Base-by-base conservation (phyloP, 2,113 vertebrate species). In the Eublepharis macularius region DNA sequence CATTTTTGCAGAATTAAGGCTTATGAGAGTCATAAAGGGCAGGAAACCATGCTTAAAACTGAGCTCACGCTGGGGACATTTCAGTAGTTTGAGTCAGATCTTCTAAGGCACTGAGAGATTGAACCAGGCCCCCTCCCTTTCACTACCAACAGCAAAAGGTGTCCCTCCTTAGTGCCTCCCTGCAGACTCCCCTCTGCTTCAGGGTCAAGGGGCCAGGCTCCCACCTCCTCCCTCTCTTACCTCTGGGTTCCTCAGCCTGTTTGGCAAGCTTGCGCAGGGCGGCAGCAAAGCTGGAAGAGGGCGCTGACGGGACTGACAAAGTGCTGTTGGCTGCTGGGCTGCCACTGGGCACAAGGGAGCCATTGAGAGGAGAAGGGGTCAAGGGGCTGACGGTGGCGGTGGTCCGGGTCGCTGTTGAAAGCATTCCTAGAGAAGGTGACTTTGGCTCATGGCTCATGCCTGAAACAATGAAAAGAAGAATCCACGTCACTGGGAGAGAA, bases 371-470 rank as follows among this genome's bases (percentile, higher is more conserved):
- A 14, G 98, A 98, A 83, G 98, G 98, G 94, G 98, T 98, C 95
- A 99, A 98, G 91, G 99, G 99, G 97, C 96, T 99, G 95, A 99
- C 98, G 91, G 98, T 99, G 95, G 98, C 99, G 7, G 98, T 99
- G 96, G 97, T 99, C 97, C 99, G 98, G 75, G 98, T 98, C 90
- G 98, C 98, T 6, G 98, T 98, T 94, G 99, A 99, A 95, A 99
- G 98, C 98, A 99, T 99, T 98, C 98, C 98, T 99, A 99, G 96
- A 74, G 98, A 99, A 97, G 98, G 98, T 93, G 98, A 98, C 97
- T 99, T 99, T 97, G 98, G 98, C 98, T 99, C 99, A 99, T 99
- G 99, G 98, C 98, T 99, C 98, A 99, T 99, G 98, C 98, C 98
- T 99, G 96, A 43, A 92, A 96, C 0, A 92, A 94, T 85, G 83